phyloP scores from a whole-genome alignment of 1,140 invertebrate species.

The Drosophila grimshawi region DNA sequence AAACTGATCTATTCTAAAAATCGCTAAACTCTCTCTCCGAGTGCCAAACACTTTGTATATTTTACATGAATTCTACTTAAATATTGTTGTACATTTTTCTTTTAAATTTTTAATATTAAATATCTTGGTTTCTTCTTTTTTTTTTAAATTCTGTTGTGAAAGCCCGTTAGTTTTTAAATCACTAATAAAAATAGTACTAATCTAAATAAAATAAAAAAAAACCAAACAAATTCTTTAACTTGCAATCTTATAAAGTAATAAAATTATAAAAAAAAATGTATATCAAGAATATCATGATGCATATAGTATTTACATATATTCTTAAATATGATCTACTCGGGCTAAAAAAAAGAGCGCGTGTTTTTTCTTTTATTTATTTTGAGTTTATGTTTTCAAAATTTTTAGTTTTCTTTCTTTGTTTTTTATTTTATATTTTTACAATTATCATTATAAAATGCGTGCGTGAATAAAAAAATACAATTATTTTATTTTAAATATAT shows the following conservation, averaged over 20 bases:
- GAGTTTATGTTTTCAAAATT: conserved; percentile 30
- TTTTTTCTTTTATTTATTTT: conserved; percentile 18
- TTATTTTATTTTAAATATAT: conserved; percentile 27
- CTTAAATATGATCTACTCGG: not conserved
- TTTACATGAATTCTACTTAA: conserved; percentile 64
- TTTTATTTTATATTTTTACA: conserved; percentile 37
- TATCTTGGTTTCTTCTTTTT: conserved; percentile 30
- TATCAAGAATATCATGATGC: not conserved
- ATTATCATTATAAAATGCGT: conserved; percentile 47
- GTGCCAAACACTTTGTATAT: conserved; percentile 70
- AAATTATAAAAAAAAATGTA: conserved; percentile 5
- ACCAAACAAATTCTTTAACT: conserved; percentile 19
- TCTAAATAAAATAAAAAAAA: conserved; percentile 11
- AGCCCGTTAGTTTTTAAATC: conserved; percentile 84
- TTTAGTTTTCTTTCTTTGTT: conserved; percentile 43
- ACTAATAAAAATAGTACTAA: conserved; percentile 27
- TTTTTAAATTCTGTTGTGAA: conserved; percentile 56
- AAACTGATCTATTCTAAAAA: conserved; percentile 4
- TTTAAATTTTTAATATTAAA: conserved; percentile 43
- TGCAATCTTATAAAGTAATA: conserved; percentile 6
- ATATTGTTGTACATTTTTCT: conserved; percentile 71
- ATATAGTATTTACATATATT: conserved; percentile 5
- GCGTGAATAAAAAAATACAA: conserved; percentile 23
- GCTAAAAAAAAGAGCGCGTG: conserved; percentile 14
- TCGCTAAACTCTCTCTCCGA: conserved; percentile 9